Evolutionary conservation across 1,140 invertebrate genomes (phyloP).

Genomic region (Heterodera carotae): DNA sequence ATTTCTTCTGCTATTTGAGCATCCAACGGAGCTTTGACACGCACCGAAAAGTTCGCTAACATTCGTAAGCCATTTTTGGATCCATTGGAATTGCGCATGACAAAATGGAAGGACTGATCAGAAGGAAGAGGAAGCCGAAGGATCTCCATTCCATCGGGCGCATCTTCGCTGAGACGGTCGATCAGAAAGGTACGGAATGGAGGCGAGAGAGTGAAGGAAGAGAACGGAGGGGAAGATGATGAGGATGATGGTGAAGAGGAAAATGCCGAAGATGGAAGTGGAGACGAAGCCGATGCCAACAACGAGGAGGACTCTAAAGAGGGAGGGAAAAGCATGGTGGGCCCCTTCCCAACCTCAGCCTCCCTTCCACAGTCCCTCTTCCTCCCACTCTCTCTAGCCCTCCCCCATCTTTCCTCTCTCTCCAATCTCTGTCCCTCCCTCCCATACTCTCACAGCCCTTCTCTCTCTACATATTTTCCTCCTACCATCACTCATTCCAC

Average conservation of each 20-base stretch:
- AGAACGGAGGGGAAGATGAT: not conserved
- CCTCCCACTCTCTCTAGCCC: too few species aligned
- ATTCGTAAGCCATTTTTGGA: conserved; percentile 14
- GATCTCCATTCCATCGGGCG: conserved; percentile 17
- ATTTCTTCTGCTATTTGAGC: not conserved
- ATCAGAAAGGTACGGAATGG: not conserved
- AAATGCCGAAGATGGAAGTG: not conserved
- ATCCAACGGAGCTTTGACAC: not conserved
- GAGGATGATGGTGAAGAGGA: not conserved
- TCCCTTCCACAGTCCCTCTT: too few species aligned
- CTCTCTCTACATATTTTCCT: too few species aligned
- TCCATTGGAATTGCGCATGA: not conserved
- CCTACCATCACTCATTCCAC: too few species aligned
- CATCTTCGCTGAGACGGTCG: conserved; percentile 14
- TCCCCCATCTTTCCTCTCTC: too few species aligned
- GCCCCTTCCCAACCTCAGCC: too few species aligned
- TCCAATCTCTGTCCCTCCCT: too few species aligned
- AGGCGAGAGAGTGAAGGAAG: not conserved
- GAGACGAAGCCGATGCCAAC: too few species aligned
- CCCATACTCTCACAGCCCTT: too few species aligned
- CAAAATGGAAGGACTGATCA: conserved; percentile 3
- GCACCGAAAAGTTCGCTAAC: conserved; percentile 20
- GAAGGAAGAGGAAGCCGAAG: conserved; percentile 13
- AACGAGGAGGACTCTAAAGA: too few species aligned
- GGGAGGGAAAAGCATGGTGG: too few species aligned